Evolutionary conservation across 2,113 vertebrate genomes (phyloP).

Genomic region (Lophochroa leadbeateri): DNA sequence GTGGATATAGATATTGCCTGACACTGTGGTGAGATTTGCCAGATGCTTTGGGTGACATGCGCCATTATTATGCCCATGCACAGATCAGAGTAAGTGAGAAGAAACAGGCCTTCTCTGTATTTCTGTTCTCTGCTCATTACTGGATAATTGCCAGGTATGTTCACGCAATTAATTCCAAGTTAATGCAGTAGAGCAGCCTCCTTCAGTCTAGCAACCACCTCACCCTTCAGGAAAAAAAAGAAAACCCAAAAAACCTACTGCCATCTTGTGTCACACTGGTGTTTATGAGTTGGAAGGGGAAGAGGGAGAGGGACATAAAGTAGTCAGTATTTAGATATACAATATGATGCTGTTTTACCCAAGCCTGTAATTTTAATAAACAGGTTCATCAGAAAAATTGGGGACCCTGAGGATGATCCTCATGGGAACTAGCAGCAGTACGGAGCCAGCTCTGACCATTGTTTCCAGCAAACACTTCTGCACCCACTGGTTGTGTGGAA

Average conservation of each 20-base stretch:
- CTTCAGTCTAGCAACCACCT: neutral
- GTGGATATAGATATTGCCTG: constrained; percentile 1
- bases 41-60: constrained; percentile 9
- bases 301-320: neutral
- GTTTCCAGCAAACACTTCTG: neutral
- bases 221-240: neutral
- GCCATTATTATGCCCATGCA: constrained; percentile 36
- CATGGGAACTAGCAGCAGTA: neutral
- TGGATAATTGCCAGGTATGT: constrained; percentile 52
- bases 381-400: neutral
- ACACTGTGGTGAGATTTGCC: constrained; percentile 40
- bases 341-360: neutral
- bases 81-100: constrained; percentile 28
- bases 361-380: neutral
- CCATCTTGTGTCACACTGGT: constrained; percentile 7
- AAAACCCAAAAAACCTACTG: constrained; percentile 20
- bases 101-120: constrained; percentile 46
- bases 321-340: neutral
- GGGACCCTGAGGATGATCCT: neutral
- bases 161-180: constrained; percentile 1
- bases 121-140: constrained; percentile 27
- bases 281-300: neutral
- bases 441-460: neutral
- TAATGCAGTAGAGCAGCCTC: neutral
- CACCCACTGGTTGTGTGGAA: neutral